These are phyloP conservation scores for Pseudochaenichthys georgianus DNA, from an alignment of 2,797 vertebrate species.

Conservation along the genomic window DNA sequence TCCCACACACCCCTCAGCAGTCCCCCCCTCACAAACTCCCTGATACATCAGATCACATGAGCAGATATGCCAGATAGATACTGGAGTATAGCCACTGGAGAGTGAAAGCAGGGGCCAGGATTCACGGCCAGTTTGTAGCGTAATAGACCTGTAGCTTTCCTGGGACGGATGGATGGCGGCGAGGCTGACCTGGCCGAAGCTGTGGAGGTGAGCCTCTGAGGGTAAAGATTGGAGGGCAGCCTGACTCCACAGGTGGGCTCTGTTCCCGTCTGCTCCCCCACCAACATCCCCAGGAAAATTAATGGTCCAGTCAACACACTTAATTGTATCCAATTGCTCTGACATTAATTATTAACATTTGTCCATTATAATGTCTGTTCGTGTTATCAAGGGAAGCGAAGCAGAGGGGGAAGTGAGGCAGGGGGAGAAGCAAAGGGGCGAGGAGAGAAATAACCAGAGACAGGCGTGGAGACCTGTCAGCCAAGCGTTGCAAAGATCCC, in stretches of 20 bases:
- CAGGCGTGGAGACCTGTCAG: constrained; percentile 77
- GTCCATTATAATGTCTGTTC: constrained; percentile 65
- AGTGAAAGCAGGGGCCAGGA: neutral
- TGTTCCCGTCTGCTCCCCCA: constrained; percentile 38
- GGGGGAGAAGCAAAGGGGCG: constrained; percentile 46
- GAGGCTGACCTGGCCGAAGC: constrained; percentile 38
- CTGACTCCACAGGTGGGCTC: constrained; percentile 63
- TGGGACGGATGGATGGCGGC: constrained; percentile 32
- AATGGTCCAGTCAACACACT: constrained; percentile 83
- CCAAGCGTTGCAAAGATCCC: constrained; percentile 80
- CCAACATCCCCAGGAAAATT: constrained; percentile 77
- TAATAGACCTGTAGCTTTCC: constrained; percentile 43
- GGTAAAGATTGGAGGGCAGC: constrained; percentile 40
- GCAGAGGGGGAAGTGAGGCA: constrained; percentile 49
- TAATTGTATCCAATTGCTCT: constrained; percentile 89
- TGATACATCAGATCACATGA: constrained; percentile 39
- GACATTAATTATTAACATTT: constrained; percentile 89
- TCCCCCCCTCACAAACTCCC: constrained; percentile 24
- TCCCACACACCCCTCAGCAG: constrained; percentile 9
- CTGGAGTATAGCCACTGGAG: constrained; percentile 15
- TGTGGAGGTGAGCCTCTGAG: constrained; percentile 49
- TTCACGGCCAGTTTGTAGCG: constrained; percentile 30
- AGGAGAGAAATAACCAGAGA: constrained; percentile 72
- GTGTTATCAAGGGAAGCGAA: constrained; percentile 70
- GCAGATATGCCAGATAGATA: constrained; percentile 29